Conservation (phyloP, 1,140 invertebrate genomes). For the Pogonus chalceus region DNA sequence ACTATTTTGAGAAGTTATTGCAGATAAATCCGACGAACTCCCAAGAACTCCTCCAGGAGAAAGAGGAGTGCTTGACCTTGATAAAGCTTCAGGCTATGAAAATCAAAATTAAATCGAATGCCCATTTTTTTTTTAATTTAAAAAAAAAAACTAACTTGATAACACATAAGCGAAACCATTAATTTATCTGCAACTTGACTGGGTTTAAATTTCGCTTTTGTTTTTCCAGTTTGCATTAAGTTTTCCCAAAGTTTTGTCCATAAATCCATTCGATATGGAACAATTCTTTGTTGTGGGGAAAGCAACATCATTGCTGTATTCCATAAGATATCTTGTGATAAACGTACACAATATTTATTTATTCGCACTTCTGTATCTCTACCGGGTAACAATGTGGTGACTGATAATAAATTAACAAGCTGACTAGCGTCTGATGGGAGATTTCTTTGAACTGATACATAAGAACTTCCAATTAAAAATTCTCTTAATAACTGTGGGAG, state of each 20-base stretch:
- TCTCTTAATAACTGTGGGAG: constrained; percentile 61
- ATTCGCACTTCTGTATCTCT: constrained; percentile 42
- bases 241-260: constrained; percentile 74
- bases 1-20: constrained; percentile 29
- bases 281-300: constrained; percentile 66
- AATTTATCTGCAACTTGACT: constrained; percentile 63
- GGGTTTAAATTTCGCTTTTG: constrained; percentile 51
- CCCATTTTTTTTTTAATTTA: too few relatives aligned
- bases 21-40: constrained; percentile 39
- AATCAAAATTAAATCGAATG: constrained; percentile 3
- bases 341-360: constrained; percentile 27
- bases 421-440: constrained; percentile 55
- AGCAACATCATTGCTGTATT: constrained; percentile 73
- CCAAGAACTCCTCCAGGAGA: constrained; percentile 51
- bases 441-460: constrained; percentile 57
- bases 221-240: constrained; percentile 44
- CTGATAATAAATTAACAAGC: constrained; percentile 56
- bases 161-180: constrained; percentile 65
- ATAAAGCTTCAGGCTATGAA: constrained; percentile 65
- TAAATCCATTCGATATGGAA: constrained; percentile 66
- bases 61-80: constrained; percentile 70
- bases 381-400: constrained; percentile 49
- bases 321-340: constrained; percentile 55
- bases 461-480: constrained; percentile 61
- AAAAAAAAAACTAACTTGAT: constrained; percentile 48